phyloP scores from a whole-genome alignment of 2,113 vertebrate genomes.

The Arizona elegans region DNA sequence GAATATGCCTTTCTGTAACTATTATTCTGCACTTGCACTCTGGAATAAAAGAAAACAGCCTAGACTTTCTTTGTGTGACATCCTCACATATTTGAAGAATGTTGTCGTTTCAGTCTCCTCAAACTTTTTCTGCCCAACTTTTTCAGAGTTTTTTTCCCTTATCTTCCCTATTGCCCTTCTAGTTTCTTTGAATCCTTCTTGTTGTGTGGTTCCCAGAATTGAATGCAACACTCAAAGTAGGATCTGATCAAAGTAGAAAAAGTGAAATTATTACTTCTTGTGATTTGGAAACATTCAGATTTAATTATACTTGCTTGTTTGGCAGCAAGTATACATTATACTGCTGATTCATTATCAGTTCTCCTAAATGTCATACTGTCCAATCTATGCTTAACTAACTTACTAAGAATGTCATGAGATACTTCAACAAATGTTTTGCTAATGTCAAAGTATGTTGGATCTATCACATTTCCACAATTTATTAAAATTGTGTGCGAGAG shows the following conservation, averaged over 20 bases:
- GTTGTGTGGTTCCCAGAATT: neutral
- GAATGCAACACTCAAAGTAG: neutral
- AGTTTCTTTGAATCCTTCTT: neutral
- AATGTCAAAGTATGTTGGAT: neutral
- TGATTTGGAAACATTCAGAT: neutral
- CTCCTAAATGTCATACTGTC: neutral
- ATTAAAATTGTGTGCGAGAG: neutral
- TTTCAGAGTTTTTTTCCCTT: neutral
- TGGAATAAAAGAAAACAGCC: neutral
- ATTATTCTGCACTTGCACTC: neutral
- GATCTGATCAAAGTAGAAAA: neutral
- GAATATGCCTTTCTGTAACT: neutral
- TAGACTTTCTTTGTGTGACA: neutral
- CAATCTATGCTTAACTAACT: neutral
- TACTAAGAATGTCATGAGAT: neutral
- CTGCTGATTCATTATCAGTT: neutral
- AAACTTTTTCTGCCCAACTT: neutral
- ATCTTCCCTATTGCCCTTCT: neutral
- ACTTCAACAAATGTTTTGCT: neutral
- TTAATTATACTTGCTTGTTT: neutral
- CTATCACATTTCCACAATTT: neutral
- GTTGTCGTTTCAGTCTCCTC: neutral
- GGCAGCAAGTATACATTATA: neutral
- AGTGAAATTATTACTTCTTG: neutral
- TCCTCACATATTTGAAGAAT: neutral